A percentile compares a stretch with the other conserved stretches of the same genome.
phyloP scores from a whole-genome alignment of 92 coral and sea anemone genomes.

The Paragorgia papillata region DNA sequence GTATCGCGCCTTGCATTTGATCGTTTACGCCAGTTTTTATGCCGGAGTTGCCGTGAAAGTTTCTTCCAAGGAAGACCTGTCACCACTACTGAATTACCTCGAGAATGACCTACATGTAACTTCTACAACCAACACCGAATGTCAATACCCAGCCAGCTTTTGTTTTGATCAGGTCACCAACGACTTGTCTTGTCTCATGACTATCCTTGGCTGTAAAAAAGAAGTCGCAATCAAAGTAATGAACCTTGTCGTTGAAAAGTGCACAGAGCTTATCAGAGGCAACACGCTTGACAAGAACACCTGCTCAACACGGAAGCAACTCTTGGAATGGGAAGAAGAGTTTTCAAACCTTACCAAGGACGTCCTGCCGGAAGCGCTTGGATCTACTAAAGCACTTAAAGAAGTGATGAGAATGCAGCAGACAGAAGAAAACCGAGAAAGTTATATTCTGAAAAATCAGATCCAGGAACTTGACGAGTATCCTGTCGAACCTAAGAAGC shows the following conservation, averaged over 20 bases:
- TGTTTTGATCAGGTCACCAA: constrained; percentile 67
- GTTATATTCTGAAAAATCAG: constrained; percentile 27
- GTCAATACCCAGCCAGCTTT: constrained; percentile 25
- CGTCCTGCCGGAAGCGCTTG: constrained; percentile 24
- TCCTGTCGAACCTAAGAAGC: constrained; percentile 35
- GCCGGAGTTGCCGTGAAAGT: constrained; percentile 70
- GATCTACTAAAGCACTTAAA: constrained; percentile 15
- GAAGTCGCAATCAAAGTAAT: constrained; percentile 64
- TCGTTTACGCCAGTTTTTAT: constrained; percentile 74
- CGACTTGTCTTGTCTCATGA: constrained; percentile 62
- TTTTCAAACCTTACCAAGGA: constrained; percentile 38
- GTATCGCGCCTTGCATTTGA: constrained; percentile 79
- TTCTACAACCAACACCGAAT: neutral
- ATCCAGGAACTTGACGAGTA: constrained; percentile 71
- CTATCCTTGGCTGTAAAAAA: constrained; percentile 63
- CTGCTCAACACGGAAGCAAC: constrained; percentile 22
- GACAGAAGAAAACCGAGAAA: neutral
- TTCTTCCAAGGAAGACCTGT: constrained; percentile 48
- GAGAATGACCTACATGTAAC: too few relatives aligned
- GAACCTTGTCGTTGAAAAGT: constrained; percentile 64
- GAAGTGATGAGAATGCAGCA: neutral
- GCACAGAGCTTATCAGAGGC: constrained; percentile 43
- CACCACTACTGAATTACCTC: constrained; percentile 36
- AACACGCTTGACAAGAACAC: constrained; percentile 1
- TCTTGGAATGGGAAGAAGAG: constrained; percentile 47